These are phyloP conservation scores for Myopa testacea DNA, from an alignment of 2,888 invertebrate species.

Conservation along the genomic window DNA sequence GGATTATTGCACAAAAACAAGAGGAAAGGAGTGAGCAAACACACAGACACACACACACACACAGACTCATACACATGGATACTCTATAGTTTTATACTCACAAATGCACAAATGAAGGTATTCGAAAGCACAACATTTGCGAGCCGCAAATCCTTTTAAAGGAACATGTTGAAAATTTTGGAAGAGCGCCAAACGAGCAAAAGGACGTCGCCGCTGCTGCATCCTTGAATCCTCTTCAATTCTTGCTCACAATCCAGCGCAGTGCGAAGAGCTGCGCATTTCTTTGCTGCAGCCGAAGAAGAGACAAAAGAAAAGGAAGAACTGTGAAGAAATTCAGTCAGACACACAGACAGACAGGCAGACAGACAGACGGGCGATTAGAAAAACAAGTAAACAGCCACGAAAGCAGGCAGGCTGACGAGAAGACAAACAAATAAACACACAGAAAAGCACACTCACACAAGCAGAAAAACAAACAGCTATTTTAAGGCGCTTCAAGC, in stretches of 20 bases:
- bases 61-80: conserved; percentile 1
- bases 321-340: not conserved
- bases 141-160: conserved; percentile 26
- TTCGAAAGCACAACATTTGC: not conserved
- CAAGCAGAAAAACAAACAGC: not conserved
- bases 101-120: not conserved
- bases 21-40: not conserved
- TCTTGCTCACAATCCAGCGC: not conserved
- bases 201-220: not conserved
- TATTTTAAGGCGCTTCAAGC: not conserved
- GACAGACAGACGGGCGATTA: no score
- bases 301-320: not conserved
- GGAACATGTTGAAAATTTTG: conserved; percentile 25
- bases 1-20: conserved; percentile 19
- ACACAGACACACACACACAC: conserved; percentile 1
- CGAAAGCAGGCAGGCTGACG: no score
- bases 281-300: not conserved
- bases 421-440: not conserved
- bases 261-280: not conserved
- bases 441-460: not conserved
- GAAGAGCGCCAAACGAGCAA: conserved; percentile 14
- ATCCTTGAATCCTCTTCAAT: conserved; percentile 12
- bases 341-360: not conserved
- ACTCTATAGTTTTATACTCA: not conserved
- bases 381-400: no score